Evolutionary conservation across 2,113 vertebrate genomes (phyloP).

Genomic region (Gymnocephalus cernua): DNA sequence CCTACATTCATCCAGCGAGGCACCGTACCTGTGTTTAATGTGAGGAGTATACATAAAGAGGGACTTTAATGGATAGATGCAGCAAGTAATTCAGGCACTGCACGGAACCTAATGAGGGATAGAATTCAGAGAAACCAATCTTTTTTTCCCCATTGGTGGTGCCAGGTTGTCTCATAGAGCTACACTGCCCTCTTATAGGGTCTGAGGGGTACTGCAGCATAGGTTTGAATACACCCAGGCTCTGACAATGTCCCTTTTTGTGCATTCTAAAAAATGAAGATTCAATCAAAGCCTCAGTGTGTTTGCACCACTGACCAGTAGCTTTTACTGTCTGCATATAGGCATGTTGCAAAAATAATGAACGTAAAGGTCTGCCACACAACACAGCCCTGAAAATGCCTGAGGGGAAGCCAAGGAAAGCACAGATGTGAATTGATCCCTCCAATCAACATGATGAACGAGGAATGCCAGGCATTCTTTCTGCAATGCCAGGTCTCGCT

Average conservation of each 20-base stretch:
- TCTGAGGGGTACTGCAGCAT: constrained; percentile 75
- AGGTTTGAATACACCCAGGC: background rate
- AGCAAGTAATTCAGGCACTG: constrained; percentile 79
- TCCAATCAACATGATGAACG: constrained; percentile 80
- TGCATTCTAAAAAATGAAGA: constrained; percentile 23
- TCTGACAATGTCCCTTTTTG: constrained; percentile 39
- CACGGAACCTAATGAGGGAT: constrained; percentile 81
- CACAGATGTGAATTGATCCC: constrained; percentile 80
- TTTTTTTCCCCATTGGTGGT: constrained; percentile 34
- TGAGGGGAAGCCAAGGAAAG: constrained; percentile 61
- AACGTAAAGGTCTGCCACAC: constrained; percentile 53
- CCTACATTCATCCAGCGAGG: constrained; percentile 63
- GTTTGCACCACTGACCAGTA: constrained; percentile 2
- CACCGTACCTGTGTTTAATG: constrained; percentile 73
- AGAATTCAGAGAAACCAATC: constrained; percentile 78
- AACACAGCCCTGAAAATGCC: constrained; percentile 43
- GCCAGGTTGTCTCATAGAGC: constrained; percentile 61
- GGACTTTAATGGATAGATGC: constrained; percentile 78
- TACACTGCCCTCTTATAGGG: constrained; percentile 82
- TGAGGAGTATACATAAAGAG: constrained; percentile 73
- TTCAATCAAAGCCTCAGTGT: constrained; percentile 12
- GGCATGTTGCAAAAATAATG: constrained; percentile 25
- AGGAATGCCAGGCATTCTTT: constrained; percentile 66
- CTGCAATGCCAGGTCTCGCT: constrained; percentile 62
- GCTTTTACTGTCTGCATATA: constrained; percentile 32